Percentiles rank a stretch among this genome's conserved stretches.
These are phyloP conservation scores for Patella ulyssiponensis DNA, from an alignment of 2,888 invertebrate species.

Conservation along the genomic window DNA sequence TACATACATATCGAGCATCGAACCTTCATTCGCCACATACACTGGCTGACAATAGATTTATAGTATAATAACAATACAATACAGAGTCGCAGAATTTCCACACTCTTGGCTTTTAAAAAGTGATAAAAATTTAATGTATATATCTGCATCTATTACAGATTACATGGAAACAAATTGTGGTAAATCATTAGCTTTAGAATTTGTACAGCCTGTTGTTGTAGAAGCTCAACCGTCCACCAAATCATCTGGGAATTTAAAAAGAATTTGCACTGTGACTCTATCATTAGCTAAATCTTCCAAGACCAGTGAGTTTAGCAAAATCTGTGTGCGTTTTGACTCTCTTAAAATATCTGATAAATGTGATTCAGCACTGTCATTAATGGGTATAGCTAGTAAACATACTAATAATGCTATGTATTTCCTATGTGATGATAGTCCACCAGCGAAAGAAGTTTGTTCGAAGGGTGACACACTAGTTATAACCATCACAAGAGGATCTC, in stretches of 20 bases:
- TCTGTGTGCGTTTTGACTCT: constrained; percentile 5
- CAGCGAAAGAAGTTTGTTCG: background rate
- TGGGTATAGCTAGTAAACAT: background rate
- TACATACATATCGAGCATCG: no score
- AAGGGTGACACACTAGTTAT: background rate
- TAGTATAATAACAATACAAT: no score
- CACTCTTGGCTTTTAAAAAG: background rate
- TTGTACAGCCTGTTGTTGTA: background rate
- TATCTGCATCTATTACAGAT: background rate
- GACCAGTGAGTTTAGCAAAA: background rate
- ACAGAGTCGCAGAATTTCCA: background rate
- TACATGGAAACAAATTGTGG: constrained; percentile 9
- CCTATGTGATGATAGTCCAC: background rate
- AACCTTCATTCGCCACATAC: no score
- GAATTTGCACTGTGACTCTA: background rate
- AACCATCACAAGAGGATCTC: background rate
- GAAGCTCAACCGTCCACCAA: constrained; percentile 3
- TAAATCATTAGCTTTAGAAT: background rate
- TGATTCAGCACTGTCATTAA: background rate
- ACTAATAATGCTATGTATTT: background rate
- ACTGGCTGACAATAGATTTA: no score
- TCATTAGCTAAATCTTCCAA: background rate
- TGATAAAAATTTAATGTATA: background rate
- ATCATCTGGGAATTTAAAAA: background rate
- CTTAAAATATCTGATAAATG: constrained; percentile 1